Conservation (phyloP, 1,140 invertebrate genomes). For the Drosophila albomicans region DNA sequence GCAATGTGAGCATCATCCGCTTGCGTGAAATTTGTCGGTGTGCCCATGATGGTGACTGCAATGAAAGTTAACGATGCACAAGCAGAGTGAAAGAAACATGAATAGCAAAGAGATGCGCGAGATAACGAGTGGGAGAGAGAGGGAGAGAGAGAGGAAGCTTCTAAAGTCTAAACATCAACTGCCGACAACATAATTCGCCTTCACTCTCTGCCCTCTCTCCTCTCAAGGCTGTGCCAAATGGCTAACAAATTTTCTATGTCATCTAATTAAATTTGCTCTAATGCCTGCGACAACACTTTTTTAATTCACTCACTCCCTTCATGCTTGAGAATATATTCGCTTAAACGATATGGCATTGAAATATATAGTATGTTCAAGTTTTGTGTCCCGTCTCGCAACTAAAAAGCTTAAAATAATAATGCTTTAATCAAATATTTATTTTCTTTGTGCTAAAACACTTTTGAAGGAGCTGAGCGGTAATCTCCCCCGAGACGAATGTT, state of each 20-base stretch:
- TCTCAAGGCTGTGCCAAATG: not conserved
- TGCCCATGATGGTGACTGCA: slow-evolving; percentile 81
- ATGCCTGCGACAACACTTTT: too few relatives aligned
- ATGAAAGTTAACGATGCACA: slow-evolving; percentile 17
- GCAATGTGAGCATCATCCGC: slow-evolving; percentile 74
- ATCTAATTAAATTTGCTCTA: slow-evolving; percentile 35
- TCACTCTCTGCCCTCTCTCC: not conserved
- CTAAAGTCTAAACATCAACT: slow-evolving; percentile 4
- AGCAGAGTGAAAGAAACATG: not conserved
- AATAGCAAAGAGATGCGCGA: not conserved
- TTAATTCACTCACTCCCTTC: too few relatives aligned
- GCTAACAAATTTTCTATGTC: slow-evolving; percentile 18
- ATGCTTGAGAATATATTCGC: too few relatives aligned
- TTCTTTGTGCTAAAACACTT: slow-evolving; percentile 2
- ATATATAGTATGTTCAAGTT: not conserved
- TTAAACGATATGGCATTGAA: too few relatives aligned
- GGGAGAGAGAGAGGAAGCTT: not conserved
- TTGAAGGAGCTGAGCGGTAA: not conserved
- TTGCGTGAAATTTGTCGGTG: slow-evolving; percentile 73
- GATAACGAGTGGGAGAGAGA: not conserved
- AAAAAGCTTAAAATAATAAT: not conserved
- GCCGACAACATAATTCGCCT: slow-evolving; percentile 18
- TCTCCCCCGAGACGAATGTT: not conserved
- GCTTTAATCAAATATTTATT: slow-evolving; percentile 13
- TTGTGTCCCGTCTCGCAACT: not conserved